A percentile compares a stretch with the other conserved stretches of the same genome.
phyloP scores from a whole-genome alignment of 2,888 invertebrate genomes.

The Heliconius sara region DNA sequence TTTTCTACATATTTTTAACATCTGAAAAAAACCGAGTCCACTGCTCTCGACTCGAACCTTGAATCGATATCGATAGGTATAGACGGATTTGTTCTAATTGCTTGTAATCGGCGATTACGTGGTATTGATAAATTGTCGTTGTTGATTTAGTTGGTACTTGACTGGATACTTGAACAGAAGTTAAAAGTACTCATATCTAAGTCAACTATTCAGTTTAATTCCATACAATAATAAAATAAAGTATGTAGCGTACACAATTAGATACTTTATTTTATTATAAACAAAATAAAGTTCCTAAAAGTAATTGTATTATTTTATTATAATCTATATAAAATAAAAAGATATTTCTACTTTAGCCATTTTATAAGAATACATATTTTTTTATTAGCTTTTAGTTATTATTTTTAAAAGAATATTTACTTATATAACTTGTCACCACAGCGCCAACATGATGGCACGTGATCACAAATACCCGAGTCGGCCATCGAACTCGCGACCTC shows the following conservation, averaged over 20 bases:
- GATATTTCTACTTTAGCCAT: too few relatives aligned
- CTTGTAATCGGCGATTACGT: background rate
- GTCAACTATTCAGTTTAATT: background rate
- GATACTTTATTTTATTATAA: background rate
- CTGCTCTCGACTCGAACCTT: too few relatives aligned
- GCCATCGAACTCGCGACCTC: slow-evolving; percentile 14
- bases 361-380: too few relatives aligned
- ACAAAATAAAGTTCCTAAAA: too few relatives aligned
- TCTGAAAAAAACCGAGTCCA: too few relatives aligned
- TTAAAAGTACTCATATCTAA: background rate
- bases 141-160: background rate
- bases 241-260: background rate
- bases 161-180: background rate
- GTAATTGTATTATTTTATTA: background rate
- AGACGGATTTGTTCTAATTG: background rate
- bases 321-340: background rate
- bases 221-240: too few relatives aligned
- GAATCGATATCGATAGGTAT: too few relatives aligned
- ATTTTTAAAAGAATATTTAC: background rate
- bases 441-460: background rate
- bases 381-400: background rate
- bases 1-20: too few relatives aligned
- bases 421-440: background rate
- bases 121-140: background rate
- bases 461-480: slow-evolving; percentile 5